Base-by-base conservation (phyloP, 2,113 vertebrate genomes). In the Microcebus griseorufus region DNA sequence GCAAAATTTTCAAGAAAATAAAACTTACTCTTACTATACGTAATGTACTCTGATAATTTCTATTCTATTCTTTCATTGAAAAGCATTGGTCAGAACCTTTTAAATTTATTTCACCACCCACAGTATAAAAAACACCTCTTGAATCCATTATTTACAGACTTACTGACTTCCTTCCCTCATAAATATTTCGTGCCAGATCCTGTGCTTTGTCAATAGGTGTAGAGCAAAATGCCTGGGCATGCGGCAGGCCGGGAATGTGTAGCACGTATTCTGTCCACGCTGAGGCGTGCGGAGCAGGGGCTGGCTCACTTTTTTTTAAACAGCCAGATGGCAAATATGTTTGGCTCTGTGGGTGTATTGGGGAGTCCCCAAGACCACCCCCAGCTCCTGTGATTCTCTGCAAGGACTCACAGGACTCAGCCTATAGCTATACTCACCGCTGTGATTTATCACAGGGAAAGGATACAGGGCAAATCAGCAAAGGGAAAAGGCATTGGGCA, bases 121-220 rank as follows among this genome's bases (percentile, higher is more conserved):
- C 0, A 7, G 64, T 85, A 93, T 96, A 84, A 88, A 88, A 93
- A 93, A 29, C 39, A 65, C 81, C 86, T 70, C 60, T 79, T 87
- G 58, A 75, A 89, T 86, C 55, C 64, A 87, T 65, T 94, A 67
- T 79, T 79, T 88, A 70, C 14, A 93, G 76, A 88, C 42, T 88
- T 55, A 20, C 32, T 45, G 45, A 83, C 69, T 88, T 93, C 88
- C 53, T 88, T 34, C 60, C 23, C 62, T 67, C 67, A 42, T 88
- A 90, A 92, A 81, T 93, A 95, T 90, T 79, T 83, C 53, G 34
- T 88, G 34, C 42, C 55, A 93, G 81, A 67, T 27, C 12, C 39
- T 53, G 22, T 17, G 8, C 14, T 32, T 88, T 78, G 62, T 34
- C 34, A 25, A 16, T 9, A 95, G 51, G 37, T 42, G 75, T 55